Evolutionary conservation across 1,140 invertebrate species (phyloP).

Genomic region (Solenopsis invicta): DNA sequence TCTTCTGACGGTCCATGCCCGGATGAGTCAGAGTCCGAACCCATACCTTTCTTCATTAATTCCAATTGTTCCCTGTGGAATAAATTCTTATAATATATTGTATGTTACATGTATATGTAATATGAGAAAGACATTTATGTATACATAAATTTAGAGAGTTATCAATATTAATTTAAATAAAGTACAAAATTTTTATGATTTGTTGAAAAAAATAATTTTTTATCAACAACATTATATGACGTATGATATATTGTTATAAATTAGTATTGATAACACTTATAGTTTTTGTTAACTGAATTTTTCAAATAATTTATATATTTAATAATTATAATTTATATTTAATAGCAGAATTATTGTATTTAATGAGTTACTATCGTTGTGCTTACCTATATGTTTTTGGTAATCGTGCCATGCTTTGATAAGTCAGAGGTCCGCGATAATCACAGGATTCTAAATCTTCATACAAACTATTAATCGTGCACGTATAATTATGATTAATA

Average conservation of each 20-base stretch:
- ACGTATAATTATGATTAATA: slow-evolving; percentile 88
- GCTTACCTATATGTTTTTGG: slow-evolving; percentile 92
- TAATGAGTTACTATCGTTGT: background rate
- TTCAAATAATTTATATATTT: background rate
- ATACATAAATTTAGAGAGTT: no score
- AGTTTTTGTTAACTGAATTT: background rate
- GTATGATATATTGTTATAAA: background rate
- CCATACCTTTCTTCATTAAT: slow-evolving; percentile 87
- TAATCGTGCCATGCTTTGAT: slow-evolving; percentile 93
- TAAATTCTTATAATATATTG: background rate
- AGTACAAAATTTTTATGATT: no score
- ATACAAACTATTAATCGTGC: slow-evolving; percentile 92
- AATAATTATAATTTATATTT: no score
- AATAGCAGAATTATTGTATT: background rate
- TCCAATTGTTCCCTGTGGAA: slow-evolving; percentile 85
- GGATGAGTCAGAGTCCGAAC: slow-evolving; percentile 89
- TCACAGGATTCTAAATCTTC: slow-evolving; percentile 92
- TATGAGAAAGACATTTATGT: no score
- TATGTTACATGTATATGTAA: background rate
- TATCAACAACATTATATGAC: no score
- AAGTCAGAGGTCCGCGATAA: slow-evolving; percentile 94
- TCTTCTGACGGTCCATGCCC: slow-evolving; percentile 86
- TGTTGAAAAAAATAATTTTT: no score
- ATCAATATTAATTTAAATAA: no score
- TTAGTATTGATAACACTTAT: background rate